Base-by-base conservation (phyloP, 2,888 invertebrate genomes). In the Epinotia ramella region DNA sequence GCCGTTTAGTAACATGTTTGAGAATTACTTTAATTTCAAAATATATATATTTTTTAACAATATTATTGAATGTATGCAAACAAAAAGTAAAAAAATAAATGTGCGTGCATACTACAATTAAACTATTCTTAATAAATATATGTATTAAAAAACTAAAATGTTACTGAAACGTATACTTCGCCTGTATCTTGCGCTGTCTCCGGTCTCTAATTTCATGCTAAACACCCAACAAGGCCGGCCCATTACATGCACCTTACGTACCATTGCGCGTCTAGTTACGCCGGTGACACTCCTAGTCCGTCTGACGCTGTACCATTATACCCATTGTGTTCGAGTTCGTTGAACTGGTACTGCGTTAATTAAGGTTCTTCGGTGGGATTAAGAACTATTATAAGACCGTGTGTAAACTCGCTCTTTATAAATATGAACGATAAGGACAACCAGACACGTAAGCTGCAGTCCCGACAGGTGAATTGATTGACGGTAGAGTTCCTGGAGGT, bases 301-400 rank as follows among this genome's bases (percentile, higher is more conserved):
- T 82, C 84, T 81, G 83, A 86, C 83, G 12, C 84, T 81, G 80
- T 82, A 81, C 83, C 84, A 86, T 87, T 86, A 85, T 84, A 82
- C 80, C 86, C 83, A 90, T 89, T 91, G 89, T 89, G 82, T 81
- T 81, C 80, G 79, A 78, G 89, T 85, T 88, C 88, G 87, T 82
- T 79, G 86, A 80, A 81, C 87, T 71, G 53, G 62, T 28, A 83
- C 80, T 79, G 79, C 81, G 81, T 65, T 83, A 59, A 84, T 85
- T 86, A 85, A 86, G 87, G 84, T 80, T 79, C 79, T 81, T 75
- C 78, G 80, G 78, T 76, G 68, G 56, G 68, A 73, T 59, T 49
- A 64, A 33, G 66, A 63, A 20, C 63, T 63, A 7, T 28, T 62
- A 60, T 24, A 60, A 60, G 28, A 24, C 13, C 24, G 59, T 24